Conservation (phyloP, 2,888 invertebrate species). For the Portevinia maculata region DNA sequence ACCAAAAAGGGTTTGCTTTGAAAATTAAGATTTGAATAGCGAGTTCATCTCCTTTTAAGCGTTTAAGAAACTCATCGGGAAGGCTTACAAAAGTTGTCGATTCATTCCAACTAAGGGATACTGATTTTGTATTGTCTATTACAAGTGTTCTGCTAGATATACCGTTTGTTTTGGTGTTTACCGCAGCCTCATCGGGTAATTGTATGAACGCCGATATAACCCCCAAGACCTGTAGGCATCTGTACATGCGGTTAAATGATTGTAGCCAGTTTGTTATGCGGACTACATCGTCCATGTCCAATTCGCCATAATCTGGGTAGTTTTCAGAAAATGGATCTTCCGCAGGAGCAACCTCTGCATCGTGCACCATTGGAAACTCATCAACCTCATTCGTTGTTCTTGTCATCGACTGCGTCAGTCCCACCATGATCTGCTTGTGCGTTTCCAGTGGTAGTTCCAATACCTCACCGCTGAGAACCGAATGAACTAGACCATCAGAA, state of each 20-base stretch:
- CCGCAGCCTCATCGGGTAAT: slow-evolving; percentile 31
- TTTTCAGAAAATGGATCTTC: slow-evolving; percentile 69
- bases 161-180: neutral
- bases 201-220: slow-evolving; percentile 47
- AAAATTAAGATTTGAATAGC: slow-evolving; percentile 47
- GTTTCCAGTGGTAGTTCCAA: slow-evolving; percentile 40
- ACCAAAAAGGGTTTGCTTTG: slow-evolving; percentile 77
- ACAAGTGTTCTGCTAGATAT: slow-evolving; percentile 29
- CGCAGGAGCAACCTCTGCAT: neutral
- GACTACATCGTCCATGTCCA: slow-evolving; percentile 64
- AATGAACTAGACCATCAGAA: slow-evolving; percentile 42
- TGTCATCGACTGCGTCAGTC: slow-evolving; percentile 53
- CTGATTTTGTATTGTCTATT: slow-evolving; percentile 12
- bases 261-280: slow-evolving; percentile 73
- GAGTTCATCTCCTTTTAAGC: neutral
- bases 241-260: slow-evolving; percentile 36
- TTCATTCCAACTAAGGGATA: slow-evolving; percentile 13
- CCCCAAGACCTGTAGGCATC: slow-evolving; percentile 51
- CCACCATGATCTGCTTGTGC: slow-evolving; percentile 47
- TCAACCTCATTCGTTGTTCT: slow-evolving; percentile 63
- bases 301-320: slow-evolving; percentile 72
- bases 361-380: slow-evolving; percentile 61
- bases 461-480: slow-evolving; percentile 70
- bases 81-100: slow-evolving; percentile 18
- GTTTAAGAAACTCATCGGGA: slow-evolving; percentile 5